Evolutionary conservation across 2,888 invertebrate genomes (phyloP).

Genomic region (Eucera pruinosa): DNA sequence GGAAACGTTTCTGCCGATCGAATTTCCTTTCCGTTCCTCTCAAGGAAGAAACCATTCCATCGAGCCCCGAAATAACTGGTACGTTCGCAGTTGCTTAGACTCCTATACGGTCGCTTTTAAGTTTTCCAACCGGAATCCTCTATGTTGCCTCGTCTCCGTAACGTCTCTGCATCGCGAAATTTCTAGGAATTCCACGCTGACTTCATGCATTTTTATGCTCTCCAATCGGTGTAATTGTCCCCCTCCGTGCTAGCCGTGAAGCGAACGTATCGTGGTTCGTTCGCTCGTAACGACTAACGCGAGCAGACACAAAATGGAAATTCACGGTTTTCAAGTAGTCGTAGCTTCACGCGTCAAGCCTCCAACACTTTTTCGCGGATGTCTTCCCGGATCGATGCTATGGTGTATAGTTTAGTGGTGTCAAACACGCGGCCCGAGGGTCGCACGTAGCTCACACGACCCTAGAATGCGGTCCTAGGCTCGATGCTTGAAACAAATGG

Average conservation of each 20-base stretch:
- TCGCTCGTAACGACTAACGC: conserved; percentile 56
- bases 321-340: conserved; percentile 51
- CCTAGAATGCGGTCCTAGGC: too few species aligned
- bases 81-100: conserved; percentile 40
- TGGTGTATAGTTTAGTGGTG: too few species aligned
- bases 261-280: conserved; percentile 26
- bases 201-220: conserved; percentile 71
- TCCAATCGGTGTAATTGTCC: conserved; percentile 68
- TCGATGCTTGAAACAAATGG: too few species aligned
- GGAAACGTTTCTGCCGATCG: conserved; percentile 27
- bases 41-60: conserved; percentile 34
- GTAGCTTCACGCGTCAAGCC: conserved; percentile 23
- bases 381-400: conserved; percentile 35
- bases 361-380: conserved; percentile 7
- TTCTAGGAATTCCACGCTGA: conserved; percentile 50
- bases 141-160: background rate
- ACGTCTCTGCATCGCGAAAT: conserved; percentile 45
- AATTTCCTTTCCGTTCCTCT: too few species aligned
- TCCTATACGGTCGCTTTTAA: conserved; percentile 23
- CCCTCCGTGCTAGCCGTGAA: conserved; percentile 2
- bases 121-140: conserved; percentile 13
- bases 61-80: conserved; percentile 35
- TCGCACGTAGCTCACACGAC: too few species aligned
- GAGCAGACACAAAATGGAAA: conserved; percentile 65
- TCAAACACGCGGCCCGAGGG: too few species aligned